Evolutionary conservation across 2,797 vertebrate species (phyloP).

Genomic region (Clarias platycephalus): DNA sequence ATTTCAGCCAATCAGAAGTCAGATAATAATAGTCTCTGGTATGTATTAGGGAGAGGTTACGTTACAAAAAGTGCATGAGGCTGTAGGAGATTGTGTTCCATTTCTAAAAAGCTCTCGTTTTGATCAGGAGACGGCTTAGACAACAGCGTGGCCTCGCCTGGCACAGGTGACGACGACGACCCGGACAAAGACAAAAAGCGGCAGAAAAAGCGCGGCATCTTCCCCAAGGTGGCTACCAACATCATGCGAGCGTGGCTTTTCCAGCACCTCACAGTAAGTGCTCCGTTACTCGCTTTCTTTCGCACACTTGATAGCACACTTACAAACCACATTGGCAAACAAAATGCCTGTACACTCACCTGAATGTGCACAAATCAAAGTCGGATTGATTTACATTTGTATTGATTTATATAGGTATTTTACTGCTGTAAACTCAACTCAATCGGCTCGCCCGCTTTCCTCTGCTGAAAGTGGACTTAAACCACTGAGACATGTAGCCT

Average conservation of each 20-base stretch:
- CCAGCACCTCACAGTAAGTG: constrained; percentile 98
- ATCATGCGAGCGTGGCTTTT: constrained; percentile 99
- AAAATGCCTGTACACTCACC: not conserved
- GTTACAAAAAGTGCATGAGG: not conserved
- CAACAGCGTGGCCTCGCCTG: constrained; percentile 98
- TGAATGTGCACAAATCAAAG: not conserved
- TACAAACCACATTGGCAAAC: not conserved
- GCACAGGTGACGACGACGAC: constrained; percentile 97
- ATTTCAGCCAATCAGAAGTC: not conserved
- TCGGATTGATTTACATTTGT: constrained; percentile 11
- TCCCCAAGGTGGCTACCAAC: constrained; percentile 99
- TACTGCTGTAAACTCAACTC: not conserved
- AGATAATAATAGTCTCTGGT: not conserved
- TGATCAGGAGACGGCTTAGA: constrained; percentile 94
- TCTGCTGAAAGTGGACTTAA: not conserved
- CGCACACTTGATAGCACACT: constrained; percentile 37
- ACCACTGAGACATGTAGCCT: constrained; percentile 3
- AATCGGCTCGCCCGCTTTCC: constrained; percentile 3
- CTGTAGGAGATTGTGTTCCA: constrained; percentile 6
- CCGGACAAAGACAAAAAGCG: constrained; percentile 99
- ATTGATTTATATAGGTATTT: constrained; percentile 14
- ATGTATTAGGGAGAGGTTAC: constrained; percentile 2
- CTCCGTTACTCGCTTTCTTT: constrained; percentile 4
- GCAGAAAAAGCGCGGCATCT: constrained; percentile 99
- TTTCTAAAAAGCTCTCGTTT: constrained; percentile 61